Conservation (phyloP, 2,888 invertebrate species). For the Meghimatium bilineatum region DNA sequence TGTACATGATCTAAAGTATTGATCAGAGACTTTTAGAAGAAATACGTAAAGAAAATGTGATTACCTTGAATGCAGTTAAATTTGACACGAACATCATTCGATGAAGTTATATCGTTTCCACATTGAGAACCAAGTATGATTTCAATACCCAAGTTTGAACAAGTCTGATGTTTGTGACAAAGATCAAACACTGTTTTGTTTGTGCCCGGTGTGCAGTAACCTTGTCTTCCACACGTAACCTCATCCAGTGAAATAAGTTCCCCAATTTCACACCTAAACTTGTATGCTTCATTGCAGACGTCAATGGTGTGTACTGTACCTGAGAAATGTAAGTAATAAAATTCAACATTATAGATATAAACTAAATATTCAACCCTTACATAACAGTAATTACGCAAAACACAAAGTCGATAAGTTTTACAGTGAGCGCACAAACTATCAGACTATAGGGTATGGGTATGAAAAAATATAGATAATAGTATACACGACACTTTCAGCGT, state of each 20-base stretch:
- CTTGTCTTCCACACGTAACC: neutral
- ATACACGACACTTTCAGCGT: too few species aligned
- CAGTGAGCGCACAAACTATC: too few species aligned
- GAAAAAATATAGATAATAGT: too few species aligned
- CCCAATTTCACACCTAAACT: conserved; percentile 26
- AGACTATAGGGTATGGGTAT: too few species aligned
- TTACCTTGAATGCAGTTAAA: conserved; percentile 10
- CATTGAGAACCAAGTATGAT: neutral
- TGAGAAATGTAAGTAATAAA: neutral
- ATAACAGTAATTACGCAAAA: too few species aligned
- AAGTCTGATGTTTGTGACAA: conserved; percentile 38
- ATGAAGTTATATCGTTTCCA: neutral
- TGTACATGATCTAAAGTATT: too few species aligned
- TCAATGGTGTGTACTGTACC: conserved; percentile 8
- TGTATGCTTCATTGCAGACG: conserved; percentile 15
- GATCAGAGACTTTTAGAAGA: too few species aligned
- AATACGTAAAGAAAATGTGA: neutral
- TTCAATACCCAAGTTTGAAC: conserved; percentile 10
- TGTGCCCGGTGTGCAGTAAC: neutral
- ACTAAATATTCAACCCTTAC: too few species aligned
- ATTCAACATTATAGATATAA: too few species aligned
- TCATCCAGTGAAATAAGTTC: conserved; percentile 27
- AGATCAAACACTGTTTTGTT: conserved; percentile 6
- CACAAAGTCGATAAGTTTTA: too few species aligned
- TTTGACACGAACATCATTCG: neutral